These are phyloP conservation scores for Chloroclystis v-ata DNA, from an alignment of 2,888 invertebrate genomes.

Conservation along the genomic window DNA sequence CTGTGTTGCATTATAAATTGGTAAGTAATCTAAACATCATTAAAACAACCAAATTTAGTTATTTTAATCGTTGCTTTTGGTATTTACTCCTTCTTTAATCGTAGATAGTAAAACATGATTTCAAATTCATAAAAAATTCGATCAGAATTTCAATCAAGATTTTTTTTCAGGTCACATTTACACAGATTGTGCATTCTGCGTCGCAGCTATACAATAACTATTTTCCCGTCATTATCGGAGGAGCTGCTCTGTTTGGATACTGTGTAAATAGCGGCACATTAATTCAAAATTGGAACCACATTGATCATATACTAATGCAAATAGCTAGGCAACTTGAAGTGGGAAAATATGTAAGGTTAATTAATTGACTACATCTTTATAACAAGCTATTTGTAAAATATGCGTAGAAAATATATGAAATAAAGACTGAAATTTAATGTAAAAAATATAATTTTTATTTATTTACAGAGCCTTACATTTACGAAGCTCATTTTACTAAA, in stretches of 20 bases:
- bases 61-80: too few relatives aligned
- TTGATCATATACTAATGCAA: slow-evolving; percentile 15
- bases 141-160: too few relatives aligned
- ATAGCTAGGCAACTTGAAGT: slow-evolving; percentile 18
- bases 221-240: slow-evolving; percentile 15
- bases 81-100: too few relatives aligned
- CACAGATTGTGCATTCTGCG: slow-evolving; percentile 7
- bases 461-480: too few relatives aligned
- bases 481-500: too few relatives aligned
- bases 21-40: slow-evolving; percentile 11
- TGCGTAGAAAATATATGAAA: not conserved
- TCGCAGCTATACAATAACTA: slow-evolving; percentile 16
- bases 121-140: too few relatives aligned
- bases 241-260: slow-evolving; percentile 12
- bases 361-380: slow-evolving; percentile 4
- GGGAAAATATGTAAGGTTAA: slow-evolving; percentile 18
- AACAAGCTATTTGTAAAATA: slow-evolving; percentile 3
- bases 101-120: too few relatives aligned
- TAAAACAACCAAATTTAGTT: too few relatives aligned
- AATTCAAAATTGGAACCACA: slow-evolving; percentile 9
- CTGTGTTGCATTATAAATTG: slow-evolving; percentile 12
- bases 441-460: too few relatives aligned
- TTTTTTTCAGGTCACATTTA: slow-evolving; percentile 18
- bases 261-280: slow-evolving; percentile 10
- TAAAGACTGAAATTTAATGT: too few relatives aligned